Evolutionary conservation across 2,888 invertebrate species (phyloP).

Genomic region (Hemistola chrysoprasaria): DNA sequence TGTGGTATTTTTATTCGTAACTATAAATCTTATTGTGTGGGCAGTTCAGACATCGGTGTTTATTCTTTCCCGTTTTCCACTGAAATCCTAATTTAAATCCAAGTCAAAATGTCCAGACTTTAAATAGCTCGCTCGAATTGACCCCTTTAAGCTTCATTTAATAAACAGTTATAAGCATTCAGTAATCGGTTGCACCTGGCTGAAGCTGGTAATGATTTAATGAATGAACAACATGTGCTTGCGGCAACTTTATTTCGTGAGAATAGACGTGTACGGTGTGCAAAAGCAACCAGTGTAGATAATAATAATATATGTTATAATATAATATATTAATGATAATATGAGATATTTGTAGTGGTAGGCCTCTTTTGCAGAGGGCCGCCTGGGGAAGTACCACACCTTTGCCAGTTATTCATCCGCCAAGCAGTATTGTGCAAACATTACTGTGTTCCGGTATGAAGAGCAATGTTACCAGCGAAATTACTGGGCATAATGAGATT

Average conservation of each 20-base stretch:
- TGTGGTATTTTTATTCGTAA: conserved; percentile 70
- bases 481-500: too few relatives aligned
- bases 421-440: too few relatives aligned
- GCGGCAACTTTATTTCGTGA: conserved; percentile 31
- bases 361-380: too few relatives aligned
- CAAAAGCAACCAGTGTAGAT: conserved; percentile 7
- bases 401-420: too few relatives aligned
- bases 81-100: conserved; percentile 15
- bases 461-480: too few relatives aligned
- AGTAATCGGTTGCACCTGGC: conserved; percentile 33
- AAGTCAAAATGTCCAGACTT: conserved; percentile 1
- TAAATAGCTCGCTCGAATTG: conserved; percentile 9
- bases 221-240: conserved; percentile 22
- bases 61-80: conserved; percentile 49
- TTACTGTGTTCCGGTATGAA: too few relatives aligned
- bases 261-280: conserved; percentile 23
- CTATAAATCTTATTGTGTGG: conserved; percentile 74
- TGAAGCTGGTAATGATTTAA: conserved; percentile 37
- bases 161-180: conserved; percentile 16
- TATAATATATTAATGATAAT: too few relatives aligned
- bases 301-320: neutral
- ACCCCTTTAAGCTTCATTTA: conserved; percentile 19
- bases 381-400: too few relatives aligned
- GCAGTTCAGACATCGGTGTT: conserved; percentile 48
- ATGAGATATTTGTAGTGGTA: too few relatives aligned